Conservation (phyloP, 1,140 invertebrate genomes). For the Zaprionus africanus region DNA sequence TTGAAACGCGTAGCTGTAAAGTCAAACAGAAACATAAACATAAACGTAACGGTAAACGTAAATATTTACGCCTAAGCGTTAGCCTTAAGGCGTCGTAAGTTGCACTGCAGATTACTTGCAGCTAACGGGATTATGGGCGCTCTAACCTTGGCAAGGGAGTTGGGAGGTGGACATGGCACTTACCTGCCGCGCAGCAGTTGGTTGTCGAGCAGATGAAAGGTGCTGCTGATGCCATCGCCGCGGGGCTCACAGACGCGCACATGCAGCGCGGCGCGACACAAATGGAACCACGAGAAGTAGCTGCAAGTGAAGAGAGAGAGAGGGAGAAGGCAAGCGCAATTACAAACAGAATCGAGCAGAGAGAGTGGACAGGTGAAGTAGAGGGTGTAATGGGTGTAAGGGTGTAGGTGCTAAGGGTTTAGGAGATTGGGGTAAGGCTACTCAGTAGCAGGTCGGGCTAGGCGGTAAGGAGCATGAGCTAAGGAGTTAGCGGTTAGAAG, state of each 20-base stretch:
- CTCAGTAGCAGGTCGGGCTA: not conserved
- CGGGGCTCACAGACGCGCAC: constrained; percentile 87
- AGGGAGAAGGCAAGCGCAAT: constrained; percentile 16
- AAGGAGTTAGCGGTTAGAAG: not conserved
- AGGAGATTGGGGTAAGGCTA: not conserved
- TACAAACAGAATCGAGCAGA: not conserved
- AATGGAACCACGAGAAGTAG: constrained; percentile 88
- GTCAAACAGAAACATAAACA: constrained; percentile 12
- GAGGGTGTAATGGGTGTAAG: not conserved
- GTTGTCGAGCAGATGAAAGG: constrained; percentile 87
- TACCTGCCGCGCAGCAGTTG: constrained; percentile 86
- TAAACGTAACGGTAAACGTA: constrained; percentile 23
- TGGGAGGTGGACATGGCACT: constrained; percentile 23
- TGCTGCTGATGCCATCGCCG: constrained; percentile 87
- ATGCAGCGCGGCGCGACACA: constrained; percentile 86
- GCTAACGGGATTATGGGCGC: constrained; percentile 2
- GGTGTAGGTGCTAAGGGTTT: not conserved
- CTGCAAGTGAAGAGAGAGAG: constrained; percentile 81
- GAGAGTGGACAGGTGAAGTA: not conserved
- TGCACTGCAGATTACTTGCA: constrained; percentile 34
- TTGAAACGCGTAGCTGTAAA: not conserved
- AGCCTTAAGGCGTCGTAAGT: constrained; percentile 16
- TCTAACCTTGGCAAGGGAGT: not conserved
- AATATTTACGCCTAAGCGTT: constrained; percentile 25
- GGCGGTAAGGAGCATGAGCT: not conserved